phyloP scores from a whole-genome alignment of 2,797 vertebrate species.

The Paramormyrops hopkinsi region DNA sequence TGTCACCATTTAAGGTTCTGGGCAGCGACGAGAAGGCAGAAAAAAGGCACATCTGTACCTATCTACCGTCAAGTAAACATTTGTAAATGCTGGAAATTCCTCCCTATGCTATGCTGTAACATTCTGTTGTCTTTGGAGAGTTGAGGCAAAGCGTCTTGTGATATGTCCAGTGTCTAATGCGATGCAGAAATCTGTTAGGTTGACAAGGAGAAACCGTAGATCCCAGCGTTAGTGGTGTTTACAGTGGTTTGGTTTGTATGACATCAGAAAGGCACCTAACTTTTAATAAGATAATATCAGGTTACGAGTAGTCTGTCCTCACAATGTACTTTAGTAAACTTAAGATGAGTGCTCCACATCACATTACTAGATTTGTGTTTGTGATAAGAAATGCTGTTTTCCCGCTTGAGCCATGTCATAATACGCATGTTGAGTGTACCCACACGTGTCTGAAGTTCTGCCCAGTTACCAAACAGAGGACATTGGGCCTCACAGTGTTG shows the following conservation, averaged over 20 bases:
- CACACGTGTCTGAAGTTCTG: background rate
- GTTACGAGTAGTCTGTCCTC: background rate
- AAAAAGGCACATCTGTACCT: background rate
- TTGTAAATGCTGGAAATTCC: background rate
- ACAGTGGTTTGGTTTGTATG: background rate
- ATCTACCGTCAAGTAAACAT: background rate
- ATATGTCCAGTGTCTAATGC: slow-evolving; percentile 3
- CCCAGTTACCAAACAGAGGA: background rate
- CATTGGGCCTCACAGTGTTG: background rate
- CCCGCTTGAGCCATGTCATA: background rate
- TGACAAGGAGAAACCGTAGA: background rate
- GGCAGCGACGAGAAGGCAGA: background rate
- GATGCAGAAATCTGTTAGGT: background rate
- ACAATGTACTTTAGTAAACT: background rate
- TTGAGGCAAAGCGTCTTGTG: background rate
- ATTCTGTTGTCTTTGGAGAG: background rate
- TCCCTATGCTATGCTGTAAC: background rate
- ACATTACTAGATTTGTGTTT: background rate
- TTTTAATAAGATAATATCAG: background rate
- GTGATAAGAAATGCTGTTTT: background rate
- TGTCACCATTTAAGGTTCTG: background rate
- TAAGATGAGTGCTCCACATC: background rate
- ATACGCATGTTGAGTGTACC: background rate
- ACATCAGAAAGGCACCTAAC: background rate
- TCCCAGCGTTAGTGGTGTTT: background rate